Base-by-base conservation (phyloP, 2,113 vertebrate species). In the Sylvilagus bachmani region DNA sequence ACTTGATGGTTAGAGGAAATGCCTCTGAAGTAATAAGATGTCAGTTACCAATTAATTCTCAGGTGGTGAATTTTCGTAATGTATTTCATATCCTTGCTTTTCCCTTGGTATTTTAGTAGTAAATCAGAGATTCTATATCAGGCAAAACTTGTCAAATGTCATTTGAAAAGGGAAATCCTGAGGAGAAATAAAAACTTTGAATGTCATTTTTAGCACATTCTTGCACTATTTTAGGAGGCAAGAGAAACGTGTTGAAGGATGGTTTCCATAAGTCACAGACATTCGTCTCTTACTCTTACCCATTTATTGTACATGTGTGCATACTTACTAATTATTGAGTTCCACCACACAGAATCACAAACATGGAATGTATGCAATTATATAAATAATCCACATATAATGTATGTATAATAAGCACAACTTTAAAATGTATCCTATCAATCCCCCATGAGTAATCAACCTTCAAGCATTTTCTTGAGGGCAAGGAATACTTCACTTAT, bases 381-480 rank as follows among this genome's bases (percentile, higher is more conserved):
- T 24, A 71, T 55, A 84, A 55, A 62, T 51, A 58, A 44, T 44
- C 21, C 67, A 90, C 44, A 13, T 21, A 0, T 31, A 58, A 36
- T 36, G 24, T 16, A 36, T 27, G 17, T 44, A 80, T 66, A 49
- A 0, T 51, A 51, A 86, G 11, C 14, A 19, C 7, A 3, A 5
- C 82, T 38, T 58, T 79, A 71, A 90, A 77, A 69, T 67, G 0
- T 2, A n/a, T 44, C 14, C 1, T n/a, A 58, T 36, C 31, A 33
- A 87, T 74, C 31, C 17, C 49, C 64, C 77, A 87, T 51, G 86
- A 85, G 31, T 58, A n/a, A 67, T 74, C 86, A 94, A 55, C 10
- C 31, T 88, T 92, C 14, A 86, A 51, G 78, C 3, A 27, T 4
- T 88, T 93, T 90, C 4, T 73, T 80, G 19, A 89, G 44, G 24